Evolutionary conservation across 2,888 invertebrate species (phyloP).

Genomic region (Zygothrica quintamaculata): DNA sequence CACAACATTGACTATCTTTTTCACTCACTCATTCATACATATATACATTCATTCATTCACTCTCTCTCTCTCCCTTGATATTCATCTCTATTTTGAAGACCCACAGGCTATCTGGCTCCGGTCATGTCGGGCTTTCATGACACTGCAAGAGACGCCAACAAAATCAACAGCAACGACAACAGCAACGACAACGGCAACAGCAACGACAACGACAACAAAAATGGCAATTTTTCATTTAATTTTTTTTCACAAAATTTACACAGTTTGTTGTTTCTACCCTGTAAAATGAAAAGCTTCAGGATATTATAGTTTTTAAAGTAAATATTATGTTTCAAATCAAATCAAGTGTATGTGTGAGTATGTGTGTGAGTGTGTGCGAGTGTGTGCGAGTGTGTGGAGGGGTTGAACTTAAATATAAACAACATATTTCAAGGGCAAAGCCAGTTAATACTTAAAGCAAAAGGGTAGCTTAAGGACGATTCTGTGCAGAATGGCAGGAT

Average conservation of each 20-base stretch:
- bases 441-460: no score
- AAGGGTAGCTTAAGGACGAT: no score
- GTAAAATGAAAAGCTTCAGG: no score
- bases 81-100: not conserved
- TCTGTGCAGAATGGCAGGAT: not conserved
- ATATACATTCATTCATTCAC: not conserved
- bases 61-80: constrained; percentile 9
- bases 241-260: constrained; percentile 31
- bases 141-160: constrained; percentile 26
- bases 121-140: constrained; percentile 30
- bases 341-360: no score
- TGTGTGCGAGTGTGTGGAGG: no score
- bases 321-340: no score
- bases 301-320: no score
- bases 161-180: constrained; percentile 21
- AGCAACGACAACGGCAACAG: constrained; percentile 27
- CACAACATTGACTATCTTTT: constrained; percentile 34
- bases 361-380: no score
- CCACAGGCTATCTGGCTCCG: constrained; percentile 19
- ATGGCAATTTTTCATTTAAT: constrained; percentile 39
- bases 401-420: no score
- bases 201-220: constrained; percentile 19
- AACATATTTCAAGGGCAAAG: no score
- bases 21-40: no score
- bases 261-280: constrained; percentile 1